Conservation (phyloP, 2,797 vertebrate genomes). For the Arnoldichthys spilopterus region DNA sequence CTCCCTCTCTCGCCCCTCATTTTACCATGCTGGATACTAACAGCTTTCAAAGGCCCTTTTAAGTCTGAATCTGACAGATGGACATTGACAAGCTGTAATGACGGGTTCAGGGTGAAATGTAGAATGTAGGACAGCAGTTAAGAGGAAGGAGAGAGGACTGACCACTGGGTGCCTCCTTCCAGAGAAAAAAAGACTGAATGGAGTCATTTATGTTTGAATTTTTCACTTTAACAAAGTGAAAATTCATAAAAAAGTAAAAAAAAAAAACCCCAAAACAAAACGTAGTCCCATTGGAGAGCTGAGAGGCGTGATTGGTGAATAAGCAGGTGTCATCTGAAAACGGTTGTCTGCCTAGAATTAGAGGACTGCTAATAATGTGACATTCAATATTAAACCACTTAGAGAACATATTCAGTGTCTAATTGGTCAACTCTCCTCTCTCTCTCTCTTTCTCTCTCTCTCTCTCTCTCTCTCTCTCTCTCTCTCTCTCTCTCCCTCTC, state of each 20-base stretch:
- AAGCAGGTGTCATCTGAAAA: neutral
- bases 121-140: neutral
- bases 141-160: neutral
- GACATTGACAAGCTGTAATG: slow-evolving; percentile 3
- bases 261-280: too few species aligned
- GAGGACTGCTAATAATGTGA: neutral
- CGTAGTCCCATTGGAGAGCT: neutral
- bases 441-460: neutral
- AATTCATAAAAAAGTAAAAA: neutral
- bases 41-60: neutral
- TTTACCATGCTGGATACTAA: slow-evolving; percentile 16
- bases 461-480: neutral
- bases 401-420: slow-evolving; percentile 7
- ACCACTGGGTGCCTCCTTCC: neutral
- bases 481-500: neutral
- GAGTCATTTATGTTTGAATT: slow-evolving; percentile 16
- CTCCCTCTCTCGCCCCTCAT: neutral
- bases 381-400: neutral
- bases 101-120: neutral
- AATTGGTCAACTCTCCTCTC: neutral
- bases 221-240: neutral
- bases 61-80: neutral
- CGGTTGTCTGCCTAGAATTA: neutral
- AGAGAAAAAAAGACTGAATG: slow-evolving; percentile 24
- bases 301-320: slow-evolving; percentile 19